Percentiles rank a stretch among this genome's conserved stretches.
phyloP scores from a whole-genome alignment of 2,113 vertebrate species.

The Passer domesticus region DNA sequence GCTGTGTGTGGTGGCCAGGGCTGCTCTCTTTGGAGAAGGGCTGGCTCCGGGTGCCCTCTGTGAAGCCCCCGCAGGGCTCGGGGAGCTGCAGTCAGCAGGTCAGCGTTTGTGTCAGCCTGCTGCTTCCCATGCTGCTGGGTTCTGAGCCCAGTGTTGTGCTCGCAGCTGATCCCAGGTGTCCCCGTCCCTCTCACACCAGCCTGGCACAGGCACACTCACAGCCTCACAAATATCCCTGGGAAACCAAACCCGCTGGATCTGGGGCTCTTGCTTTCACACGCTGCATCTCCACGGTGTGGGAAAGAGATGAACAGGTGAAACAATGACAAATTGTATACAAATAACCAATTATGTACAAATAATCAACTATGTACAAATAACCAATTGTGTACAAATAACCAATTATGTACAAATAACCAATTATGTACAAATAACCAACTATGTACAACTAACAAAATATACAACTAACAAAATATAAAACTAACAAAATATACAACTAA shows the following conservation, averaged over 20 bases:
- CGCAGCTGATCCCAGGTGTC: accelerated
- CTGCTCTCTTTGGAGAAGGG: accelerated
- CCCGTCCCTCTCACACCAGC: accelerated
- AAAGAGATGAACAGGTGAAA: neutral
- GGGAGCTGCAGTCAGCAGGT: accelerated
- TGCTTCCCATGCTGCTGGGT: accelerated
- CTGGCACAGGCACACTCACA: neutral
- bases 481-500: too few species aligned
- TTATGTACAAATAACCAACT: too few species aligned
- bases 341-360: too few species aligned
- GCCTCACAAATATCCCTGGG: accelerated
- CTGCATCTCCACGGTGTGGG: neutral
- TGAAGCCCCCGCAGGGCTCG: accelerated
- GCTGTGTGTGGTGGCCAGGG: accelerated
- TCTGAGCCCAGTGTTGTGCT: accelerated
- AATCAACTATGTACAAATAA: too few species aligned
- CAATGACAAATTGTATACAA: too few species aligned
- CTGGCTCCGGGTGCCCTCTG: accelerated
- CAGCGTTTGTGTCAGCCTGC: accelerated
- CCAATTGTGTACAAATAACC: too few species aligned
- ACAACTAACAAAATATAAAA: too few species aligned
- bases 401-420: too few species aligned
- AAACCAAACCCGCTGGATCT: accelerated
- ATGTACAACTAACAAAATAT: accelerated
- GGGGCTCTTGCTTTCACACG: accelerated